Evolutionary conservation across 92 coral and sea anemone species (phyloP).

Genomic region (Galaxea fascicularis): DNA sequence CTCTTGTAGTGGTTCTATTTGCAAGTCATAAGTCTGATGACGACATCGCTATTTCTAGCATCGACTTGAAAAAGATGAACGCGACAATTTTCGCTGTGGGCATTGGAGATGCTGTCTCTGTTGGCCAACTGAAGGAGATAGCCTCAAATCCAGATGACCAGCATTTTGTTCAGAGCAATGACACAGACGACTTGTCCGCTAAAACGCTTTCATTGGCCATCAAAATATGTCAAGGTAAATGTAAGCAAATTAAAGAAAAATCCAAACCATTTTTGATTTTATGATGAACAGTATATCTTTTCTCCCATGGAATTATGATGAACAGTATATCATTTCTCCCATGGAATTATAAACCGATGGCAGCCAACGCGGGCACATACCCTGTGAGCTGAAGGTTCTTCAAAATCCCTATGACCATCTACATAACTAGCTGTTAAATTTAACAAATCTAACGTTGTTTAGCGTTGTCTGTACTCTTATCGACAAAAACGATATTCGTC

Average conservation of each 20-base stretch:
- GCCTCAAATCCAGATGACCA: conserved; percentile 22
- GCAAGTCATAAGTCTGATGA: conserved; percentile 22
- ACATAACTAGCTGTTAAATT: no score
- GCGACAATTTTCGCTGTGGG: conserved; percentile 10
- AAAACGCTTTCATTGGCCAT: not conserved
- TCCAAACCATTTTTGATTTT: no score
- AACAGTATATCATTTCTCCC: no score
- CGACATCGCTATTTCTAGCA: conserved; percentile 22
- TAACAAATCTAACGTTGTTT: no score
- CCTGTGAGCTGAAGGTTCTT: no score
- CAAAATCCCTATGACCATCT: no score
- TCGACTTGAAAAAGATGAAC: conserved; percentile 1
- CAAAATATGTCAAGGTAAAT: conserved; percentile 28
- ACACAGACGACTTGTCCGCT: not conserved
- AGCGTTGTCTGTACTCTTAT: no score
- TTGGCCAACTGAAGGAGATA: conserved; percentile 34
- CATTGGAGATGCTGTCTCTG: conserved; percentile 9
- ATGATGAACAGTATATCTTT: no score
- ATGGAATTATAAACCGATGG: no score
- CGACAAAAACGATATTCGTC: no score
- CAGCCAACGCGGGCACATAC: no score
- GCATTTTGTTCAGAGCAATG: not conserved
- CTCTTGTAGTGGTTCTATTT: conserved; percentile 7
- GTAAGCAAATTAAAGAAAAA: not conserved
- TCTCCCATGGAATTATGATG: no score